Evolutionary conservation across 64 coral and sea anemone species (phyloP), one percentile per base, ranked within the genome.

Genomic region (Dendrophyllia cribrosa): DNA sequence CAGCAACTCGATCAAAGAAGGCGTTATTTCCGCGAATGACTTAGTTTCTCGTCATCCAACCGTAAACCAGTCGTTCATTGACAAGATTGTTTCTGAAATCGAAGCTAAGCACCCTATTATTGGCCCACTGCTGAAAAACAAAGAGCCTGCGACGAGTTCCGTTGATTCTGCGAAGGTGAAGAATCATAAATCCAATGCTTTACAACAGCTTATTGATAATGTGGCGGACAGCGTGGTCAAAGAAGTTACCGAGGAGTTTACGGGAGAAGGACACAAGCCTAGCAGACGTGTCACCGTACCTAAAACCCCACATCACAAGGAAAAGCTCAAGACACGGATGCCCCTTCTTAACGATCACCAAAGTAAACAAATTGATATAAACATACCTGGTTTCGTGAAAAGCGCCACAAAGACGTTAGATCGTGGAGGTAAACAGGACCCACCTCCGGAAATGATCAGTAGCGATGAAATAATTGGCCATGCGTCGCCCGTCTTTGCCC

Each of bases 221-320:
- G 91, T 87, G 83, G 91, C 91, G 5, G 71, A 93, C n/a, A 62
- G 85, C 44, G 91, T 85, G 3, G 91, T 75, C 9, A 79, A 93
- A 86, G 72, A 93, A 43, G 91, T 93, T 8, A 85, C 83, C 20
- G 52, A 75, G 10, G 66, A 86, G 9, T 65, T 93, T 19, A 74
- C n/a, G 10, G 51, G 45, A 13, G 43, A 24, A 26, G 59, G 23
- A 9, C 46, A 21, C 14, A 74, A 88, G 50, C 70, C 86, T 24
- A 59, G 68, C 13, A 58, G 69, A 53, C 70, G 58, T 45, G 70
- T 88, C n/a, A 53, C 19, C 7, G 86, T 59, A 6, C 70, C 68
- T 23, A 88, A 74, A 72, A 6, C 85, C 2, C 10, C 56, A 4
- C 8, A 4, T 6, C 23, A 46, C 14, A 70, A 17, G 7, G 24